Base-by-base conservation (phyloP, 2,888 invertebrate species). In the Helicoverpa assulta region DNA sequence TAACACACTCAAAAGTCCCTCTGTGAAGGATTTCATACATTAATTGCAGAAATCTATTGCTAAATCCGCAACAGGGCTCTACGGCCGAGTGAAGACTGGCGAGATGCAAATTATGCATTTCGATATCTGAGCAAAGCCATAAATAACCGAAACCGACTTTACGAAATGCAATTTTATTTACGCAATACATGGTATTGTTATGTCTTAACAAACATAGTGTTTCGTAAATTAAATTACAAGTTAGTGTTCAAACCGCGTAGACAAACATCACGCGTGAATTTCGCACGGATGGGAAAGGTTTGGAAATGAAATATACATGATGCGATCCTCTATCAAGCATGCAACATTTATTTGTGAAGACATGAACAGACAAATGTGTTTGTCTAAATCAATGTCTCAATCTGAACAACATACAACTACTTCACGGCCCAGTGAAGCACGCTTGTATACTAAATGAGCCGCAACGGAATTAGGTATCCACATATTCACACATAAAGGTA, bases 1-100 rank as follows among this genome's bases (percentile, higher is more conserved):
- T 92, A 90, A 90, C 91, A 90, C 88, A 88, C 85, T 83, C 86
- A 87, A 82, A 87, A 89, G 84, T 81, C 84, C 76, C 81, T 85
- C 83, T 80, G 78, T 76, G 69, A 82, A 73, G 69, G 73, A 83
- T 82, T 83, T 79, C 77, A 81, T 80, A 81, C 80, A 82, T 82
- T 86, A 73, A 83, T 83, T 72, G 75, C 70, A 67, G 70, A 79
- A 79, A 83, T 78, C 78, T 79, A 80, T 76, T 74, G 67, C 52
- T 66, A 80, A 74, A 82, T 82, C 77, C 52, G 62, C 53, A 53
- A 47, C 57, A 61, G 51, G 74, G 50, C 69, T 82, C 40, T 68
- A 77, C 67, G 72, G 63, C 43, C 62, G 73, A 57, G 63, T 63
- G 43, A 82, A 66, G 73, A 74, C 64, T 69, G 61, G 40, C 58